phyloP scores from a whole-genome alignment of 2,113 vertebrate species.

The Promerops cafer region DNA sequence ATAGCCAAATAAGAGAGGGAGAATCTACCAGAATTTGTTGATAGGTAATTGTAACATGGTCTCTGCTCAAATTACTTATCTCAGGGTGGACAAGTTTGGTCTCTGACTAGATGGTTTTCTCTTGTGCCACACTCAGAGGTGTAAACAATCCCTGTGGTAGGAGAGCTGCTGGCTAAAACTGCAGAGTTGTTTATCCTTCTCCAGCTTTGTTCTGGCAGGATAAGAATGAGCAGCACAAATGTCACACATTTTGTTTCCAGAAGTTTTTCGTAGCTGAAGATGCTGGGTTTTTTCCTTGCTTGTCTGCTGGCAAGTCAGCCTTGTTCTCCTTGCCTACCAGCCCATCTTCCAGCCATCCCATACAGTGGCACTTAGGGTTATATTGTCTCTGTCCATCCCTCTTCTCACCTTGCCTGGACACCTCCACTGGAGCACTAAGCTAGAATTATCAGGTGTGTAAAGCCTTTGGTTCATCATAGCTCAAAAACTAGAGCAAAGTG shows the following conservation, averaged over 20 bases:
- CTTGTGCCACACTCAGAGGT: neutral
- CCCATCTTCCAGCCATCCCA: neutral
- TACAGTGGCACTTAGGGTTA: neutral
- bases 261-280: neutral
- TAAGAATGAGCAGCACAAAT: neutral
- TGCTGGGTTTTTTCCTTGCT: neutral
- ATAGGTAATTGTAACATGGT: neutral
- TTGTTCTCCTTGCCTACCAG: neutral
- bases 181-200: neutral
- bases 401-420: neutral
- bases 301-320: neutral
- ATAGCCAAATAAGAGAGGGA: neutral
- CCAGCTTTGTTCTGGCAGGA: neutral
- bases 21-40: neutral
- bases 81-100: slow-evolving; percentile 63
- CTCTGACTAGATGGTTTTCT: slow-evolving; percentile 46
- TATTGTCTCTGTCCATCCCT: neutral
- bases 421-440: neutral
- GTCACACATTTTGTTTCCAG: neutral
- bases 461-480: neutral
- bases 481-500: neutral
- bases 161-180: neutral
- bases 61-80: neutral
- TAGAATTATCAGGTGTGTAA: neutral
- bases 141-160: neutral